Base-by-base conservation (phyloP, 2,113 vertebrate genomes). In the Oryzias melastigma region DNA sequence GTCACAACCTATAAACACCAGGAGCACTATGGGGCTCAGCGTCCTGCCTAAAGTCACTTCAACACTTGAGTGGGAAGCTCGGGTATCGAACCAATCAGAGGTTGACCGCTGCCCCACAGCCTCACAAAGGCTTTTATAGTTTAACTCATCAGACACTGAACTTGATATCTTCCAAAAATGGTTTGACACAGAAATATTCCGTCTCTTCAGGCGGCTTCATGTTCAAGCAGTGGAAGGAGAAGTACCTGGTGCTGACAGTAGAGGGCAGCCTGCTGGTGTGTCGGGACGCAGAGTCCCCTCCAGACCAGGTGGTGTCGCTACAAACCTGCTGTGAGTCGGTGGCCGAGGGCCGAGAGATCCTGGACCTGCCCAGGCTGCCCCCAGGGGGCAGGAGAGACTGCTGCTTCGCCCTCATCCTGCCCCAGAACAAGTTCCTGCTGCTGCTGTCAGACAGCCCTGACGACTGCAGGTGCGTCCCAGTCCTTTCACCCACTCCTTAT, bases 151-250 rank as follows among this genome's bases (percentile, higher is more conserved):
- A 3, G 35, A 8, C 12, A 8, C 35, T 35, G 35, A 35, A 35
- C 8, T 35, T 10, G 29, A 35, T n/a, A n/a, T n/a, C n/a, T n/a
- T n/a, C n/a, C n/a, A 44, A 15, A 16, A 44, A 14, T 5, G 43
- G 14, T 44, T 15, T 17, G 43, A 16, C 3, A 44, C 43, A 5
- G 14, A 44, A n/a, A n/a, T n/a, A n/a, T n/a, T 17, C 1, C 24
- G 42, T 44, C 8, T 25, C 65, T 58, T 22, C 62, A 93, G 93
- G 92, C 1, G 93, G 93, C 19, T 93, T 94, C 71, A 85, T 94
- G 85, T 94, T 94, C 19, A 94, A 94, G 73, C 92, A 94, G 74
- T 94, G 93, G 93, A 94, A 94, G 77, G 92, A 93, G 81, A 89
- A 87, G 48, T 94, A 90, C 59, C 68, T 93, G 0, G 82, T 92